phyloP scores from a whole-genome alignment of 1,140 invertebrate genomes.

The Formica selysi region DNA sequence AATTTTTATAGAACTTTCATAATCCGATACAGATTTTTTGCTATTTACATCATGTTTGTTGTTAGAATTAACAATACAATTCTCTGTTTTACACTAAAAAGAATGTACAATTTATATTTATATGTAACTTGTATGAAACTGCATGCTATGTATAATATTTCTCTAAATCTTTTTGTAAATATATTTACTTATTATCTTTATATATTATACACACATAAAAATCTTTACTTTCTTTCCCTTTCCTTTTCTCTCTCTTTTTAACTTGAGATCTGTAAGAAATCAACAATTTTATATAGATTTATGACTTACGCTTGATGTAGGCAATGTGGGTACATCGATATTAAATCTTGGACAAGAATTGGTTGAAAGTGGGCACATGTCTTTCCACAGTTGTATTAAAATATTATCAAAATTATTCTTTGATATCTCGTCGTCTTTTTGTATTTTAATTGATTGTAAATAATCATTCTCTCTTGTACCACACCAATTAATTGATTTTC shows the following conservation, averaged over 20 bases:
- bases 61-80: neutral
- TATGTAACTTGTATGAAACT: neutral
- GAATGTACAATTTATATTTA: conserved; percentile 1
- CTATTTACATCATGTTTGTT: neutral
- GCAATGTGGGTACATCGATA: neutral
- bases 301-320: conserved; percentile 14
- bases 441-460: neutral
- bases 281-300: neutral
- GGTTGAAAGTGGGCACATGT: neutral
- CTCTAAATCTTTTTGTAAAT: neutral
- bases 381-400: neutral
- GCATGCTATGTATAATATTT: neutral
- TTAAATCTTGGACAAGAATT: neutral
- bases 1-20: conserved; percentile 1
- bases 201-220: neutral
- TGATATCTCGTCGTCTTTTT: neutral
- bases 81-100: conserved; percentile 21
- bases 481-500: neutral
- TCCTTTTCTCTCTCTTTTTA: neutral
- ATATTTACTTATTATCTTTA: neutral
- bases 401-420: conserved; percentile 25
- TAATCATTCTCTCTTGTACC: neutral
- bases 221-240: neutral
- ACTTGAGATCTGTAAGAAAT: neutral
- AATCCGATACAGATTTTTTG: neutral